These are phyloP conservation scores for Cephus sareptanus DNA, from an alignment of 2,888 invertebrate species.

Conservation along the genomic window DNA sequence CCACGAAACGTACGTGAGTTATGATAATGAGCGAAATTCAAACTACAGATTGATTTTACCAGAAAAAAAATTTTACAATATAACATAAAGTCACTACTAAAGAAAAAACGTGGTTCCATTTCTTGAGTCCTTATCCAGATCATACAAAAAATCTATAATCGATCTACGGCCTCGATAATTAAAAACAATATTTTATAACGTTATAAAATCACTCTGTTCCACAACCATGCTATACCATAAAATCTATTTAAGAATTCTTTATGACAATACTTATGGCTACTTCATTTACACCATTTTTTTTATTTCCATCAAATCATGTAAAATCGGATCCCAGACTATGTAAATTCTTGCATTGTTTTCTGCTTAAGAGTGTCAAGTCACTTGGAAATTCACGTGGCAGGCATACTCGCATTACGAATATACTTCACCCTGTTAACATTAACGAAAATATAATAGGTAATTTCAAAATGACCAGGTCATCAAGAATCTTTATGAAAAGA, in stretches of 20 bases:
- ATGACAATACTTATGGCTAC: not conserved
- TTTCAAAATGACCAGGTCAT: not conserved
- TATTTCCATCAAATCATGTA: not conserved
- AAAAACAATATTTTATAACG: not conserved
- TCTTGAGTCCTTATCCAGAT: not conserved
- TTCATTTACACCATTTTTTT: not conserved
- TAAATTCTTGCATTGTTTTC: constrained; percentile 30
- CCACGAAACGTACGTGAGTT: constrained; percentile 8
- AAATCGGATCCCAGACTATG: not conserved
- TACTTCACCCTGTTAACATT: not conserved
- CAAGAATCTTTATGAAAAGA: not conserved
- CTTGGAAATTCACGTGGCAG: not conserved
- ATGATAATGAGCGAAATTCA: not conserved
- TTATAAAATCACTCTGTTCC: not conserved
- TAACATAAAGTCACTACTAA: not conserved
- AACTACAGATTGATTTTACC: not conserved
- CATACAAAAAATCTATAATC: not conserved
- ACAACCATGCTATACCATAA: not conserved
- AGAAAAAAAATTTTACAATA: not conserved
- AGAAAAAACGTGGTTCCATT: not conserved
- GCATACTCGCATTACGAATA: not conserved
- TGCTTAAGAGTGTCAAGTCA: constrained; percentile 18
- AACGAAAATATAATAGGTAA: not conserved
- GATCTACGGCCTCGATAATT: not conserved
- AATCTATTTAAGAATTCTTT: not conserved